Evolutionary conservation across 1,140 invertebrate species (phyloP), one percentile per base, ranked within the genome.

Genomic region (Drosophila ohnishii): DNA sequence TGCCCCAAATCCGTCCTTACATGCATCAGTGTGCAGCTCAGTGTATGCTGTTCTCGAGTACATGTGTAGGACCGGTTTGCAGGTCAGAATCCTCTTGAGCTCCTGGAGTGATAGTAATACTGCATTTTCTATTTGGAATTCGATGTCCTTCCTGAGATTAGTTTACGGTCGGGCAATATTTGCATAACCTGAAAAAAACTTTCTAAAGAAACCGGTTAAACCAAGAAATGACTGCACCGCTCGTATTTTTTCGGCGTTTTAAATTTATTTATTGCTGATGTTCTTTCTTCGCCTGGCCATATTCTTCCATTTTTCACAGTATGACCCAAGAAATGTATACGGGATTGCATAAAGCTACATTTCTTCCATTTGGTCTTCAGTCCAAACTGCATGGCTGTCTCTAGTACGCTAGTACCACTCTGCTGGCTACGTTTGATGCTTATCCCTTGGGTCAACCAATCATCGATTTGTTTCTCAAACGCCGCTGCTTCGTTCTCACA

Each of bases 351-450:
- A 22, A 53, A 53, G 13, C 50, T 22, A 35, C 32, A 53, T 28
- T 22, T 53, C 16, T 35, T 53, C 16, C 50, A 53, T 53, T 53
- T 22, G 19, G 19, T 19, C 19, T 19, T 19, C 19, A 19, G 19
- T 19, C 19, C 19, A 19, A 19, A 19, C 19, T 19, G 19, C 19
- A 19, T 19, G 19, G 19, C 19, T 19, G 19, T 19, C 19, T 19
- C 19, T 19, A 19, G 19, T 19, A 19, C 19, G 19, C 19, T 19
- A 19, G 19, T 19, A 88, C 72, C 3, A 82, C 67, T 32, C 75
- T 80, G 42, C 81, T 90, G n/a, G 87, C 82, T n/a, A 47, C 47
- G 30, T 53, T 40, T 14, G 53, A 67, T 14, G 14, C 48, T 32
- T 50, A 44, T 19, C 9, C 10, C 40, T 14, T 44, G 40, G 16